Base-by-base conservation (phyloP, 2,888 invertebrate species). In the Lobophora halterata region DNA sequence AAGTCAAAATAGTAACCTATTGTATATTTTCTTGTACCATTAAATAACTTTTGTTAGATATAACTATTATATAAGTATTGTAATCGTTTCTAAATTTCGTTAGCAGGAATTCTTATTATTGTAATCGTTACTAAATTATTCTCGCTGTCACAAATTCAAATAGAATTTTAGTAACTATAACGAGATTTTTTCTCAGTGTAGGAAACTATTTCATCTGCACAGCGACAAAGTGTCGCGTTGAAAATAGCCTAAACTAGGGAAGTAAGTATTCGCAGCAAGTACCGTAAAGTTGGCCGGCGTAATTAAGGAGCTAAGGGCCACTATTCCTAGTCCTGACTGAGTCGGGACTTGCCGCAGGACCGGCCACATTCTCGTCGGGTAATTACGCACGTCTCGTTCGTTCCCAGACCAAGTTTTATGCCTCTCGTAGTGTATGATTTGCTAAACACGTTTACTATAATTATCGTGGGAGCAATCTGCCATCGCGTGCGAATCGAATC, bases 341-440 rank as follows among this genome's bases (percentile, higher is more conserved):
- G 73, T 68, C 71, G 65, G 72, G 45, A n/a, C 58, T 55, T 65
- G 77, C 74, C 76, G 67, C 79, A 79, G 79, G 78, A 76, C 74
- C 69, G 59, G 74, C 76, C 79, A 77, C 83, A 82, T 85, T 85
- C 83, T 73, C 76, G 79, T 58, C 73, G 78, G 79, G 77, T 79
- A 83, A 85, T 85, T 85, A 85, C 80, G 75, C 76, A 75, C 77
- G 78, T 74, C 72, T 73, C 73, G 73, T 71, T 73, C 73, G 73
- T 78, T 81, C 76, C 79, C 80, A 80, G 75, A 21, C 41, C 33
- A 33, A 78, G 74, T 82, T 83, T 82, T 78, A 82, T 79, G 78
- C 79, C 79, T 79, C 80, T 79, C 69, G 73, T 72, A 77, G 67
- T 78, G 68, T 81, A 81, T 82, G 79, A 83, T 83, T 82, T 83